Percentiles rank a stretch among this genome's conserved stretches.
phyloP scores from a whole-genome alignment of 2,113 vertebrate species.

The Actenoides hombroni region DNA sequence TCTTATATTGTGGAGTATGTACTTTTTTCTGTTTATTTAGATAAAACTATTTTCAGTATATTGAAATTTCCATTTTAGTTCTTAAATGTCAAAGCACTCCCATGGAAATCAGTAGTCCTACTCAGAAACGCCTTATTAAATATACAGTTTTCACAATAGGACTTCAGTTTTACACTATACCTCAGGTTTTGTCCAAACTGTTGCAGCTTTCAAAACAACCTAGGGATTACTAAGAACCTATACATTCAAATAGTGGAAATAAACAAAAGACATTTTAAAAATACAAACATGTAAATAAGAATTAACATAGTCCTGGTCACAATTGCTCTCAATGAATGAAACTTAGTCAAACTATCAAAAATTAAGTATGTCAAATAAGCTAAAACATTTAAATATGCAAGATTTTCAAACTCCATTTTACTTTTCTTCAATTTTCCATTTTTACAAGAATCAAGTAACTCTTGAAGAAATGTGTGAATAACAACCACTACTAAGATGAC shows the following conservation, averaged over 20 bases:
- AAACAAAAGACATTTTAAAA: background rate
- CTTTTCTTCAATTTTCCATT: background rate
- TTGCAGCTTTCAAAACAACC: background rate
- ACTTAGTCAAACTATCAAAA: background rate
- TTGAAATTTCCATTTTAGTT: background rate
- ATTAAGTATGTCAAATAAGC: background rate
- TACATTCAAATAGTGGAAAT: background rate
- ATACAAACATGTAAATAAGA: background rate
- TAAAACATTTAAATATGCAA: background rate
- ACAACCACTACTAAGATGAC: background rate
- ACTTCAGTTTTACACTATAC: background rate
- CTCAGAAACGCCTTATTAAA: background rate
- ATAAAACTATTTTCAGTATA: background rate
- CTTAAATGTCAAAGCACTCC: background rate
- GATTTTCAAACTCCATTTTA: background rate
- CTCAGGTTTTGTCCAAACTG: background rate
- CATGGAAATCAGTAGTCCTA: background rate
- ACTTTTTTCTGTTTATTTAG: background rate
- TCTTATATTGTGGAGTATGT: background rate
- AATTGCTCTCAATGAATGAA: background rate
- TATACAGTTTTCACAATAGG: fast-evolving
- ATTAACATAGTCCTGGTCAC: background rate
- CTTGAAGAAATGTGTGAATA: background rate
- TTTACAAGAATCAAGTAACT: background rate
- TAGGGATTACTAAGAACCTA: background rate